Percentiles rank a stretch among this genome's conserved stretches.
These are phyloP conservation scores for Leuctra nigra DNA, from an alignment of 2,888 invertebrate species.

Conservation along the genomic window DNA sequence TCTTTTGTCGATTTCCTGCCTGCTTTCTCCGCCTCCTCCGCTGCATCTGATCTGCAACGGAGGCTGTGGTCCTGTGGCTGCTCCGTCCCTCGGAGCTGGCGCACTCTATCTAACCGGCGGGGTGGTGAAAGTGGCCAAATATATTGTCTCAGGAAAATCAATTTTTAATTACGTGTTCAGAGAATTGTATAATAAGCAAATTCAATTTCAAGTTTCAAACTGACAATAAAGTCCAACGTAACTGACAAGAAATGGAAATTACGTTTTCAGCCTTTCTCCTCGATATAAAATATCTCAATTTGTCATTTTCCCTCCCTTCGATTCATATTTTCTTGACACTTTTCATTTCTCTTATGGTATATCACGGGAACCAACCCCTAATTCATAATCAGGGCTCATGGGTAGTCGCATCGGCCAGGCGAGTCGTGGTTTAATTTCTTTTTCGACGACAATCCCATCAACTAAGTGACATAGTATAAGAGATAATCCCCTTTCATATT, in stretches of 20 bases:
- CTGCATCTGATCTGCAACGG: neutral
- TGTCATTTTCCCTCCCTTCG: constrained; percentile 2
- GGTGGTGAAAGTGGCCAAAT: neutral
- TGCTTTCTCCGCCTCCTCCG: constrained; percentile 8
- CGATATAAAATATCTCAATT: neutral
- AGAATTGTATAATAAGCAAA: neutral
- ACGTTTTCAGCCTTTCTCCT: neutral
- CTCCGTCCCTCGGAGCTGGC: too few species aligned
- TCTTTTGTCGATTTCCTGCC: constrained; percentile 1
- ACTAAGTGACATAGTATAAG: too few species aligned
- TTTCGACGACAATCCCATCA: too few species aligned
- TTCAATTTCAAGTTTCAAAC: neutral
- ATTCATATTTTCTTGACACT: constrained; percentile 2
- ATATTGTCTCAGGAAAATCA: neutral
- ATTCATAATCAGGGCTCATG: too few species aligned
- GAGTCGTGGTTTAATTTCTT: too few species aligned
- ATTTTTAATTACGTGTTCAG: neutral
- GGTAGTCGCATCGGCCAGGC: too few species aligned
- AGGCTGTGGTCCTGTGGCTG: neutral
- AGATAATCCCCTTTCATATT: too few species aligned
- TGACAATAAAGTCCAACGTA: neutral
- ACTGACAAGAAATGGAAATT: constrained; percentile 1
- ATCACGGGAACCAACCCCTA: neutral
- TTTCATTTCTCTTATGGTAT: neutral
- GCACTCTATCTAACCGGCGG: too few species aligned